A percentile compares a stretch with the other conserved stretches of the same genome.
phyloP scores from a whole-genome alignment of 2,888 invertebrate genomes.

The Cotesia congregata region DNA sequence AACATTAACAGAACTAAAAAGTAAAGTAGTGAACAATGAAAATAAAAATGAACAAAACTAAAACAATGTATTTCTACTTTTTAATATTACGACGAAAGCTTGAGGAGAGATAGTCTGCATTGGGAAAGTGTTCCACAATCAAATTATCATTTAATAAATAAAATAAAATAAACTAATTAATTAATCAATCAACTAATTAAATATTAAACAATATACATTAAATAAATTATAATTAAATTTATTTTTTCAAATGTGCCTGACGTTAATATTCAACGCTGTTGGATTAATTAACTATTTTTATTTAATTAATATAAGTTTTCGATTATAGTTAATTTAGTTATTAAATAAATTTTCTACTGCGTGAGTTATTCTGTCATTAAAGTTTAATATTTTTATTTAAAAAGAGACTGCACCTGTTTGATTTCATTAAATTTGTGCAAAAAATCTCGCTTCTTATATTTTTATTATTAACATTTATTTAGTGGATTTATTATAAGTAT shows the following conservation, averaged over 20 bases:
- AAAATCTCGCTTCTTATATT: too few species aligned
- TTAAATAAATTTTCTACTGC: neutral
- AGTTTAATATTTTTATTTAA: too few species aligned
- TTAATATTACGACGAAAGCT: conserved; percentile 65
- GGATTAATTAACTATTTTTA: neutral
- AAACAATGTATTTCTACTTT: conserved; percentile 69
- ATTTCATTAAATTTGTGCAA: too few species aligned
- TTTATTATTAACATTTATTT: too few species aligned
- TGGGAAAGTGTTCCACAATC: conserved; percentile 63
- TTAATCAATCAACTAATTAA: conserved; percentile 12
- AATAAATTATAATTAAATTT: conserved; percentile 15
- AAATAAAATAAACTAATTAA: neutral
- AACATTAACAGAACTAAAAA: conserved; percentile 36
- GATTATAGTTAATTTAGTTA: neutral
- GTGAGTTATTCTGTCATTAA: too few species aligned
- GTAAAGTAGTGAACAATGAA: conserved; percentile 44
- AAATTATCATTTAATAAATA: conserved; percentile 55
- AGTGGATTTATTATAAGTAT: too few species aligned
- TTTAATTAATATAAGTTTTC: neutral
- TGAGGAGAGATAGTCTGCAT: conserved; percentile 61
- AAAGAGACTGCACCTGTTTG: too few species aligned
- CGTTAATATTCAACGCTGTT: neutral
- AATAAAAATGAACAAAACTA: neutral
- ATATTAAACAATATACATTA: conserved; percentile 4
- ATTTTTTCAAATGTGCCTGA: conserved; percentile 52